These are phyloP conservation scores for Amazona vittata DNA, from an alignment of 2,113 vertebrate genomes.

Conservation along the genomic window DNA sequence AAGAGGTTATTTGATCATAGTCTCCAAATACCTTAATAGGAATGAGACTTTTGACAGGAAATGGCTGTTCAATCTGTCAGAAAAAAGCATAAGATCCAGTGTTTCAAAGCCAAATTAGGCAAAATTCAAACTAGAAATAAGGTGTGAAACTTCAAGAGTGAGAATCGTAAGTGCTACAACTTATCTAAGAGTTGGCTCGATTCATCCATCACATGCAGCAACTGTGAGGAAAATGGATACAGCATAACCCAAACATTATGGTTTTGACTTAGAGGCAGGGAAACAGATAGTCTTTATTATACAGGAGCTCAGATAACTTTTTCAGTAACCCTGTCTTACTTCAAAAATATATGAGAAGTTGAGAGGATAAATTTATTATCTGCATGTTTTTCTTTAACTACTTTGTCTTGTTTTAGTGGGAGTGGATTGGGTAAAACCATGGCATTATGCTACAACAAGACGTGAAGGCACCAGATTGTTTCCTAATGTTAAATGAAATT, in stretches of 20 bases:
- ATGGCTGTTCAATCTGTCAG: conserved; percentile 31
- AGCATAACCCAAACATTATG: background rate
- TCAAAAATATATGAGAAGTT: background rate
- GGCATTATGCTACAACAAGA: background rate
- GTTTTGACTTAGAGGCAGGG: background rate
- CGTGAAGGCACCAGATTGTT: conserved; percentile 40
- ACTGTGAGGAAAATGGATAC: background rate
- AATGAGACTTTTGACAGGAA: conserved; percentile 16
- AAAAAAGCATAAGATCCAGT: background rate
- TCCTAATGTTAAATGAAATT: conserved; percentile 43
- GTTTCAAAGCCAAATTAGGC: background rate
- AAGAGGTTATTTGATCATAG: background rate
- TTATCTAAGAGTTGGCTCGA: background rate
- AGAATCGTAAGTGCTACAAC: background rate
- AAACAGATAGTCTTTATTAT: background rate
- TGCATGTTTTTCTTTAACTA: background rate
- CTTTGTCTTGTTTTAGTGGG: conserved; percentile 10
- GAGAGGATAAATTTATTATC: background rate
- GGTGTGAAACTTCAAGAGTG: background rate
- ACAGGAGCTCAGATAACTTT: background rate
- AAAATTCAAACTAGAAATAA: conserved; percentile 11
- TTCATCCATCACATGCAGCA: background rate
- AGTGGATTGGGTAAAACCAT: background rate
- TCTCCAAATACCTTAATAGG: background rate
- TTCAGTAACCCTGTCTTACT: background rate